A percentile compares a stretch with the other conserved stretches of the same genome.
phyloP scores from a whole-genome alignment of 2,113 vertebrate genomes.

The Microtus ochrogaster region DNA sequence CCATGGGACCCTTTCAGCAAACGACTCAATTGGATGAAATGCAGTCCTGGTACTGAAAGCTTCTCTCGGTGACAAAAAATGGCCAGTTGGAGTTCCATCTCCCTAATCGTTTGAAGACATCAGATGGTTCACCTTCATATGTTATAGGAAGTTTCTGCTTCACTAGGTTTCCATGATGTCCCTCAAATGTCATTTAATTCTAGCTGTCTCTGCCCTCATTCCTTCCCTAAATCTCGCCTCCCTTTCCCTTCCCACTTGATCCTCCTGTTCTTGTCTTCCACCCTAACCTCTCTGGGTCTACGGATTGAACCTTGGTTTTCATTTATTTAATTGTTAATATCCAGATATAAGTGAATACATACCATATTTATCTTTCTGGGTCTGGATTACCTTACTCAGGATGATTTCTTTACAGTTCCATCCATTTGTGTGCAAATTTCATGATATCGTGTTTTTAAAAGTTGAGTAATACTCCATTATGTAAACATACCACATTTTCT shows the following conservation, averaged over 20 bases:
- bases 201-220: neutral
- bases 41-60: neutral
- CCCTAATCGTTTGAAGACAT: no score
- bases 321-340: neutral
- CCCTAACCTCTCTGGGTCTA: neutral
- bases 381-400: no score
- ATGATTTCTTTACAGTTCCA: no score
- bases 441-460: no score
- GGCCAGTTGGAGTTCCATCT: neutral
- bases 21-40: neutral
- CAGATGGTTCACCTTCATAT: neutral
- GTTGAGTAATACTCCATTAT: no score
- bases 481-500: no score
- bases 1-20: neutral
- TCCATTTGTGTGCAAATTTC: no score
- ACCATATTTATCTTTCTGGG: neutral
- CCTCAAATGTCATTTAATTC: neutral
- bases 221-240: neutral
- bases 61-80: neutral
- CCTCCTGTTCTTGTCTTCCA: neutral
- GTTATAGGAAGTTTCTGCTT: neutral
- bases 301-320: neutral
- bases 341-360: neutral
- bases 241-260: neutral
- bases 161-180: neutral